A percentile compares a stretch with the other conserved stretches of the same genome.
Conservation (phyloP, 2,888 invertebrate genomes). For the Pristionchus arcanus region DNA sequence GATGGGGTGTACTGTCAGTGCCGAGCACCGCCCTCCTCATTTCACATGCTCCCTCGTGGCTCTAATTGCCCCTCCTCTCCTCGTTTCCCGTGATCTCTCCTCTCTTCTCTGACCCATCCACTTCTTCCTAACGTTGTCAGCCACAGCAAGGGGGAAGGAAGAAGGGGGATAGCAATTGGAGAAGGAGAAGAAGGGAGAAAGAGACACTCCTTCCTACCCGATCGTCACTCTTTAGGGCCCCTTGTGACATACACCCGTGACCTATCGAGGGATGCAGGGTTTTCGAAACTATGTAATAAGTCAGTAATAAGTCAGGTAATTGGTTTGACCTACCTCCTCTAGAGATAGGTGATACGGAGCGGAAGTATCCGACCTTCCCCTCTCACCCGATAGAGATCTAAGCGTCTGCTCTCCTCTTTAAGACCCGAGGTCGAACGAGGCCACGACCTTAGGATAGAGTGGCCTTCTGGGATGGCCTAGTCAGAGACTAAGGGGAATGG, state of each 20-base stretch:
- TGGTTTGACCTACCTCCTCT: neutral
- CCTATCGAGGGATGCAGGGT: neutral
- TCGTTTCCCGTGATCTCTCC: slow-evolving; percentile 26
- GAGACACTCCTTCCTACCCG: slow-evolving; percentile 20
- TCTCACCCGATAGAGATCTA: neutral
- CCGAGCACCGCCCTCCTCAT: neutral
- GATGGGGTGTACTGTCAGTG: slow-evolving; percentile 21
- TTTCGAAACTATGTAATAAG: neutral
- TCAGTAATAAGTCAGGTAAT: neutral
- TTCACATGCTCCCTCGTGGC: neutral
- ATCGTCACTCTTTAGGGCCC: slow-evolving; percentile 7
- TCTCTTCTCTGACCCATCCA: neutral
- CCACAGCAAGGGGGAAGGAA: slow-evolving; percentile 5
- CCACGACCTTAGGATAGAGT: slow-evolving; percentile 10
- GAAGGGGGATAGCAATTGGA: neutral
- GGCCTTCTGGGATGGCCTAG: neutral
- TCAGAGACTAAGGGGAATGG: neutral
- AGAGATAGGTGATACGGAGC: neutral
- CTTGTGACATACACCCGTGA: neutral
- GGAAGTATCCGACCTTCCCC: neutral
- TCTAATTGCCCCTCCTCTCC: neutral
- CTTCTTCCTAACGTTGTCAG: slow-evolving; percentile 38
- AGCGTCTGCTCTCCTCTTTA: slow-evolving; percentile 2
- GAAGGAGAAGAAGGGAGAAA: neutral
- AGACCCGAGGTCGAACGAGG: slow-evolving; percentile 22